Conservation (phyloP, 92 coral and sea anemone species). For the Porites rus region DNA sequence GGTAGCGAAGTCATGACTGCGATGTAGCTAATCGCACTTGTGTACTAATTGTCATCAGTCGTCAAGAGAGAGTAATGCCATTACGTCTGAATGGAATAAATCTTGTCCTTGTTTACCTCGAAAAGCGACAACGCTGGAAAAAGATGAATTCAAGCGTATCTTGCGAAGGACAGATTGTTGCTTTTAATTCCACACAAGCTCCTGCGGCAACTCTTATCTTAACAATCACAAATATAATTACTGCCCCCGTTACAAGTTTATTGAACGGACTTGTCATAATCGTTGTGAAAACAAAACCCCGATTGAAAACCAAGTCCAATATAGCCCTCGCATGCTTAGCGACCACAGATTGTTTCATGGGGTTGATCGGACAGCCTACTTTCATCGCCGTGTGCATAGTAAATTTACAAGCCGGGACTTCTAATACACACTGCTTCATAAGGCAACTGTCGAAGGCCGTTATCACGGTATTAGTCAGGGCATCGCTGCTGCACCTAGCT, state of each 20-base stretch:
- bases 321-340: not conserved
- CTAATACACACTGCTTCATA: not conserved
- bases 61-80: too few species aligned
- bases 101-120: too few species aligned
- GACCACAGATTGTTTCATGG: not conserved
- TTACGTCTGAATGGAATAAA: too few species aligned
- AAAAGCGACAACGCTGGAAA: too few species aligned
- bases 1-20: too few species aligned
- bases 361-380: not conserved
- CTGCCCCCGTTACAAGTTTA: not conserved
- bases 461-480: not conserved
- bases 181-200: not conserved
- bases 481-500: not conserved
- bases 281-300: not conserved
- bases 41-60: too few species aligned
- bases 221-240: not conserved
- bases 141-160: too few species aligned
- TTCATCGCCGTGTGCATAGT: not conserved
- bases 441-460: not conserved
- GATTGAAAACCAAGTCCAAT: conserved; percentile 5
- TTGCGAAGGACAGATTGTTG: not conserved
- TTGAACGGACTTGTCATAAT: too few species aligned
- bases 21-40: too few species aligned
- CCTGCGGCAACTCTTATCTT: not conserved
- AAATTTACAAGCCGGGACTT: not conserved